These are phyloP conservation scores for Circaetus cinerascens DNA, from an alignment of 2,113 vertebrate species.

Conservation along the genomic window DNA sequence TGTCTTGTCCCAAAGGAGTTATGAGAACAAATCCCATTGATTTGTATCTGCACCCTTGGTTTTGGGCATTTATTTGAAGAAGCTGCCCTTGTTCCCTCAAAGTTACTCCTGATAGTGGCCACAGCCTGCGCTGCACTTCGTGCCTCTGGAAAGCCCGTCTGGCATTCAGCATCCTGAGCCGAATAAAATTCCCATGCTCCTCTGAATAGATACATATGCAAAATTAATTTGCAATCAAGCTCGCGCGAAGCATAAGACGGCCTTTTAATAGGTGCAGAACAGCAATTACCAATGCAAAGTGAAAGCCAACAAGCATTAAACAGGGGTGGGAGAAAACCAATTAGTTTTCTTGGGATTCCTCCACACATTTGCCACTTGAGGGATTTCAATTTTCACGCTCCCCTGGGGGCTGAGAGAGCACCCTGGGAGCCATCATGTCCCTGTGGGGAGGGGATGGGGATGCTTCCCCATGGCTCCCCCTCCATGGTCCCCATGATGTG, in stretches of 20 bases:
- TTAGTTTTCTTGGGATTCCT: slow-evolving; percentile 32
- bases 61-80: background rate
- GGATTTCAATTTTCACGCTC: background rate
- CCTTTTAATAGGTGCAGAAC: slow-evolving; percentile 27
- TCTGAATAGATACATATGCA: slow-evolving; percentile 9
- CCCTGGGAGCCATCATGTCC: background rate
- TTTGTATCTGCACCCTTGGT: background rate
- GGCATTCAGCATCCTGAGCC: background rate
- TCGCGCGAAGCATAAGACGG: background rate
- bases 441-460: background rate
- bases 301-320: slow-evolving; percentile 24
- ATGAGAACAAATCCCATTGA: background rate
- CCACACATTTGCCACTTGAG: background rate
- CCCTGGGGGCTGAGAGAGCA: background rate
- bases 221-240: slow-evolving; percentile 39
- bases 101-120: background rate
- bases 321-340: background rate
- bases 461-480: background rate
- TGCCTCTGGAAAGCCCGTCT: background rate
- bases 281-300: slow-evolving; percentile 11
- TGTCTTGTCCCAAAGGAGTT: background rate
- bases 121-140: background rate
- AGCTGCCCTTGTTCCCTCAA: background rate
- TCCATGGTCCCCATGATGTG: background rate
- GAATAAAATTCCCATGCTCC: background rate